phyloP scores from a whole-genome alignment of 2,888 invertebrate genomes.

The Lasioglossum pauxillum region DNA sequence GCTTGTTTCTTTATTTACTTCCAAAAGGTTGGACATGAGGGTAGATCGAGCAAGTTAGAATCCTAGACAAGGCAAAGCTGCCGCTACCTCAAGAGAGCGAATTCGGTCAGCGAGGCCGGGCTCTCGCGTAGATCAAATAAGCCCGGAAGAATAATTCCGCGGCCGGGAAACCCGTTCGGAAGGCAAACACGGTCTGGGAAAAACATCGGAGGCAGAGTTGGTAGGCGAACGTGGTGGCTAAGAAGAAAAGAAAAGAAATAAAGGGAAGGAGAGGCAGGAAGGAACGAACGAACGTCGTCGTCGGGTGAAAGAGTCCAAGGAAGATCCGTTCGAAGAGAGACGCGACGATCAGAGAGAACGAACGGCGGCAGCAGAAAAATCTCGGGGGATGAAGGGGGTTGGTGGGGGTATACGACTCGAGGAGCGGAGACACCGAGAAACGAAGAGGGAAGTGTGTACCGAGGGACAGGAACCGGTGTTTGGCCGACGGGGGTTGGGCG shows the following conservation, averaged over 20 bases:
- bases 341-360: conserved; percentile 6
- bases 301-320: background rate
- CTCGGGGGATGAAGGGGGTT: background rate
- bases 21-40: background rate
- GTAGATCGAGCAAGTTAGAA: background rate
- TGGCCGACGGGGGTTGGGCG: conserved; percentile 77
- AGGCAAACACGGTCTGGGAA: background rate
- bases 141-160: background rate
- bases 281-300: background rate
- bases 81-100: background rate
- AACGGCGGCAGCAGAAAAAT: background rate
- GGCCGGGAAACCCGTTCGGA: conserved; percentile 3
- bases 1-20: too few relatives aligned
- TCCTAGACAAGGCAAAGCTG: background rate
- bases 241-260: background rate
- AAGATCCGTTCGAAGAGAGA: background rate
- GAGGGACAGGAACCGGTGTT: conserved; percentile 74
- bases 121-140: background rate
- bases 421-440: conserved; percentile 57
- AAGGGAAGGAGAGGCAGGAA: background rate
- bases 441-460: conserved; percentile 63
- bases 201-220: background rate
- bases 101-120: background rate
- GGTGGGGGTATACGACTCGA: conserved; percentile 15
- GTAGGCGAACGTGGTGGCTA: background rate